Conservation (phyloP, 1,140 invertebrate species). For the Apocrypta bakeri region DNA sequence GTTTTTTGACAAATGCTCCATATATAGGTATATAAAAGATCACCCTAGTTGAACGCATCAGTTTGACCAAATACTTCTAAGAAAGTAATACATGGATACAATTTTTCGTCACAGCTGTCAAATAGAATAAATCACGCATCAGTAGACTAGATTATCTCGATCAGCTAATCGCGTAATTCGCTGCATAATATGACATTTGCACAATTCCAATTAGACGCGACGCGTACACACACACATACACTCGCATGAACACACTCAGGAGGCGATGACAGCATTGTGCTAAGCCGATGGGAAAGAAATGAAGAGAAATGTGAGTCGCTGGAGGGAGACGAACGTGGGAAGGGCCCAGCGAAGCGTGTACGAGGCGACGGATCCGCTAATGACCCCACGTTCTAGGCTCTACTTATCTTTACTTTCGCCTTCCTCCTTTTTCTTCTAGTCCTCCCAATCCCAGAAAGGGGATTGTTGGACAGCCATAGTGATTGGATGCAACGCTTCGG, state of each 20-base stretch:
- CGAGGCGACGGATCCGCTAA: not conserved
- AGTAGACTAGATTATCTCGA: not conserved
- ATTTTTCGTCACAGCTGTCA: too few species aligned
- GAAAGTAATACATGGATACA: too few species aligned
- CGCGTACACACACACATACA: not conserved
- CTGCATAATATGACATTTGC: constrained; percentile 17
- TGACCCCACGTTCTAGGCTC: not conserved
- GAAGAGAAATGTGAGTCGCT: constrained; percentile 58
- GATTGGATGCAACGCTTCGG: not conserved
- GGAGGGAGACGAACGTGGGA: constrained; percentile 61
- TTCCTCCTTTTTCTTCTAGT: not conserved
- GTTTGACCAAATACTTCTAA: too few species aligned
- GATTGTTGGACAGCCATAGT: not conserved
- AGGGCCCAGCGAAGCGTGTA: constrained; percentile 51
- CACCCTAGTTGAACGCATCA: too few species aligned
- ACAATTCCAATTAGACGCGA: constrained; percentile 32
- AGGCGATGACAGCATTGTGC: constrained; percentile 19
- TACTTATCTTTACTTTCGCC: not conserved
- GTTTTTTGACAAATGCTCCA: too few species aligned
- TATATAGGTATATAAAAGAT: too few species aligned
- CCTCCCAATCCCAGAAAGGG: not conserved
- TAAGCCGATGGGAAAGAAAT: constrained; percentile 53
- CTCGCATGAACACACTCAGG: too few species aligned
- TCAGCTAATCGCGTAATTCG: not conserved
- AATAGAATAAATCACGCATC: too few species aligned